These are phyloP conservation scores for Itoplectis maculator DNA, from an alignment of 2,888 invertebrate genomes.

Conservation along the genomic window DNA sequence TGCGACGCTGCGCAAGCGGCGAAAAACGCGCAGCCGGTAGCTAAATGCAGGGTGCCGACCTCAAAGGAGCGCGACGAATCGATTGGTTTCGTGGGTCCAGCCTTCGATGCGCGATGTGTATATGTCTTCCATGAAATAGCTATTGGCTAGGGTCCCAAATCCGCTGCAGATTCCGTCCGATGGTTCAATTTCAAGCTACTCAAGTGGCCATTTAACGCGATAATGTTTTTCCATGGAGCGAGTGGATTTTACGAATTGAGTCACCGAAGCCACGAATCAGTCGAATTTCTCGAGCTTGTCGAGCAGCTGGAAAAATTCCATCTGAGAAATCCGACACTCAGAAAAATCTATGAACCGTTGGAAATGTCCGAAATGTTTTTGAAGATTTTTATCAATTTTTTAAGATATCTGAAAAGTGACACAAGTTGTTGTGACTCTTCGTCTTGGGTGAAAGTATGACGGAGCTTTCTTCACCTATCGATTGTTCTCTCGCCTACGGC, in stretches of 20 bases:
- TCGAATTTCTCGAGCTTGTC: background rate
- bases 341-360: background rate
- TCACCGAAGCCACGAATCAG: background rate
- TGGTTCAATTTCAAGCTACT: constrained; percentile 83
- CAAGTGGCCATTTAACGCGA: constrained; percentile 66
- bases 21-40: background rate
- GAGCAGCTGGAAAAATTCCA: background rate
- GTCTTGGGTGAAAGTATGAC: background rate
- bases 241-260: constrained; percentile 26
- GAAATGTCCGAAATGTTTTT: no score
- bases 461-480: constrained; percentile 22
- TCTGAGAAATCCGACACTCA: background rate
- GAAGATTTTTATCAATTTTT: background rate
- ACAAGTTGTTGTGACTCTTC: no score
- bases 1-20: constrained; percentile 31
- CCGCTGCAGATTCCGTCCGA: constrained; percentile 63
- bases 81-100: constrained; percentile 75
- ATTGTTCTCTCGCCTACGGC: constrained; percentile 45
- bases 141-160: constrained; percentile 27
- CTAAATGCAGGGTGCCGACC: constrained; percentile 27
- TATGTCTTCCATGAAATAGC: constrained; percentile 34
- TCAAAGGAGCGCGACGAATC: constrained; percentile 79
- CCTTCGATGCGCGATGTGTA: constrained; percentile 46
- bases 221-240: constrained; percentile 60
- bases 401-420: background rate